Conservation (phyloP, 2,113 vertebrate genomes). For the Indri indri region DNA sequence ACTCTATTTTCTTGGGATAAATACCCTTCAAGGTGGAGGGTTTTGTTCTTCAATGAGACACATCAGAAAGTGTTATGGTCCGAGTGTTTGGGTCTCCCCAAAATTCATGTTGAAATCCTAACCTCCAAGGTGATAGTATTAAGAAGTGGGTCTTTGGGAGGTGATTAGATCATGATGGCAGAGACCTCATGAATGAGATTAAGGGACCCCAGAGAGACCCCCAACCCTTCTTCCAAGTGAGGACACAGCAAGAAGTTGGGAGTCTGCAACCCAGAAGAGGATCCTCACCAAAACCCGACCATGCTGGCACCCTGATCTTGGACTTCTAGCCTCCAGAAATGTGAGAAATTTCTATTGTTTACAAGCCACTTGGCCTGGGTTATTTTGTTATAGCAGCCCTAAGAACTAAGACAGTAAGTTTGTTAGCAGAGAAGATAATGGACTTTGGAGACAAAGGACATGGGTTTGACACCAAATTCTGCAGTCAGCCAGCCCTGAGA, state of each 20-base stretch:
- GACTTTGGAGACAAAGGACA: not conserved
- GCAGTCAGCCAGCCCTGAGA: not conserved
- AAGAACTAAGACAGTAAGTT: not conserved
- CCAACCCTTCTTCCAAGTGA: not conserved
- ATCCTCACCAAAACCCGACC: not conserved
- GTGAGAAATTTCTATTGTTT: not conserved
- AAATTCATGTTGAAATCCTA: not conserved
- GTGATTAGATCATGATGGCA: not conserved
- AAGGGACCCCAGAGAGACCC: not conserved
- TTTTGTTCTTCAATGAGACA: not conserved
- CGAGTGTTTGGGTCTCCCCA: not conserved
- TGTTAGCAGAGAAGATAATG: not conserved
- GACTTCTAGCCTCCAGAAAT: too few species aligned
- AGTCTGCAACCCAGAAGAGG: not conserved
- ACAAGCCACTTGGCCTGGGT: not conserved
- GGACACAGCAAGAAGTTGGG: not conserved
- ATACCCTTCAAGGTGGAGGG: not conserved
- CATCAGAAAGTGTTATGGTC: not conserved
- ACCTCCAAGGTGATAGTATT: not conserved
- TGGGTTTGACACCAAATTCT: not conserved
- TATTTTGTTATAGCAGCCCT: not conserved
- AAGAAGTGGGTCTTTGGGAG: not conserved
- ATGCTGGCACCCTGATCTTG: too few species aligned
- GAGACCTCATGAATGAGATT: not conserved
- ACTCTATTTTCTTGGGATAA: not conserved